These are phyloP conservation scores for Achatina immaculata DNA, from an alignment of 1,140 invertebrate species.

Conservation along the genomic window DNA sequence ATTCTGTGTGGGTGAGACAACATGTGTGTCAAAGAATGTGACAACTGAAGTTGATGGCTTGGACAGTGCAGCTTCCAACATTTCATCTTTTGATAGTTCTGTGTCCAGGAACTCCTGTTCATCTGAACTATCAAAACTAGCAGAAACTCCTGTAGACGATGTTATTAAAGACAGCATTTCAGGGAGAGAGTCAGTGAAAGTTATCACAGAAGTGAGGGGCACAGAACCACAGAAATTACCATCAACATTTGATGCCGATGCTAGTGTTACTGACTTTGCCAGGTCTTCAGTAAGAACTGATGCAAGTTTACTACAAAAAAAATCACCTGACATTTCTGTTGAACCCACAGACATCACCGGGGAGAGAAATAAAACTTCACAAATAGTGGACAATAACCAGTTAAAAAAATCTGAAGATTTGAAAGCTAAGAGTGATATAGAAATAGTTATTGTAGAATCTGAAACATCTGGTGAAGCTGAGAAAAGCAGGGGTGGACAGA, in stretches of 20 bases:
- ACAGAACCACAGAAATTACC: background rate
- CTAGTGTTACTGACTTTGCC: background rate
- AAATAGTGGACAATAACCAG: background rate
- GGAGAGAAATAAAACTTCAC: background rate
- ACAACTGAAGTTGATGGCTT: background rate
- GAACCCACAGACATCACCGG: background rate
- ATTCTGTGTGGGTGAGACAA: no score
- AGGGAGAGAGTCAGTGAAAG: no score
- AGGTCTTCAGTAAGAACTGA: background rate
- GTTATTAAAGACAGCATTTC: background rate
- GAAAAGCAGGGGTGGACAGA: background rate
- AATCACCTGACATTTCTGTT: background rate
- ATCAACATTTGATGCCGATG: background rate
- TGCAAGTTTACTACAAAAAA: background rate
- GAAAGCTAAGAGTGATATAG: background rate
- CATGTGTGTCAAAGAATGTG: background rate
- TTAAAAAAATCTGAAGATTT: background rate
- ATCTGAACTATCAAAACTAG: background rate
- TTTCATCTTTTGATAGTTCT: background rate
- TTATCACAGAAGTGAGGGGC: background rate
- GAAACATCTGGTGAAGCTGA: background rate
- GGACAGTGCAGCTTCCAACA: background rate
- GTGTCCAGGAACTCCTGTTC: background rate
- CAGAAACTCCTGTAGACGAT: background rate
- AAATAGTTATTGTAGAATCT: background rate